Evolutionary conservation across 1,140 invertebrate genomes (phyloP).

Genomic region (Tetragnatha versicolor): DNA sequence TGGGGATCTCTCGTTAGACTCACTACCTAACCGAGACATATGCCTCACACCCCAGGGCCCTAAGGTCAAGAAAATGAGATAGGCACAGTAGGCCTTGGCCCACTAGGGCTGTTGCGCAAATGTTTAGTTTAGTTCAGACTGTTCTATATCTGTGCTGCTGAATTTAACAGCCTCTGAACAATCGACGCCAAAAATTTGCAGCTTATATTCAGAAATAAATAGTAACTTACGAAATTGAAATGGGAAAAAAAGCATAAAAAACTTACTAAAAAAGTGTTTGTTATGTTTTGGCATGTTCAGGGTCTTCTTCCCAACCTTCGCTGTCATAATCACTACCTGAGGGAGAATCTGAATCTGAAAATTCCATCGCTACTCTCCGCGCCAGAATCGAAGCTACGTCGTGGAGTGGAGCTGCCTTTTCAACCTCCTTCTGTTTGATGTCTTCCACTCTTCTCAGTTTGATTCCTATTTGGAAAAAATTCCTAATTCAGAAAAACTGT

Average conservation of each 20-base stretch:
- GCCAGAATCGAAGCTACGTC: slow-evolving; percentile 96
- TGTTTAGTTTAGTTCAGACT: no score
- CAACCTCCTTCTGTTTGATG: slow-evolving; percentile 80
- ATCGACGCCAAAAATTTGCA: background rate
- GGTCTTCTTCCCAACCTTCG: slow-evolving; percentile 59
- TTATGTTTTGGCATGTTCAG: slow-evolving; percentile 53
- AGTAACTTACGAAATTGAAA: background rate
- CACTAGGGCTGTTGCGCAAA: no score
- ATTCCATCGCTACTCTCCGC: slow-evolving; percentile 90
- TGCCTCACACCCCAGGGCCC: no score
- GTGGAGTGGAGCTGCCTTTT: slow-evolving; percentile 74
- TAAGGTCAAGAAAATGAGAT: no score
- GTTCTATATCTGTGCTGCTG: no score
- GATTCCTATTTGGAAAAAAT: slow-evolving; percentile 72
- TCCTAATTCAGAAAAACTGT: background rate
- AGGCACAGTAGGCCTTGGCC: no score
- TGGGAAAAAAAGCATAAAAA: background rate
- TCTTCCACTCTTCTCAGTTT: slow-evolving; percentile 93
- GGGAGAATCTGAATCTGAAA: slow-evolving; percentile 88
- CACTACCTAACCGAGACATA: no score
- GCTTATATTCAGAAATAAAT: background rate
- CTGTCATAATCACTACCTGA: slow-evolving; percentile 66
- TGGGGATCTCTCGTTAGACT: no score
- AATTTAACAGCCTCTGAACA: no score
- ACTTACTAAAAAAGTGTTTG: slow-evolving; percentile 7